Percentiles rank a stretch among this genome's conserved stretches.
phyloP scores from a whole-genome alignment of 2,888 invertebrate species.

The Dynastes grantii region DNA sequence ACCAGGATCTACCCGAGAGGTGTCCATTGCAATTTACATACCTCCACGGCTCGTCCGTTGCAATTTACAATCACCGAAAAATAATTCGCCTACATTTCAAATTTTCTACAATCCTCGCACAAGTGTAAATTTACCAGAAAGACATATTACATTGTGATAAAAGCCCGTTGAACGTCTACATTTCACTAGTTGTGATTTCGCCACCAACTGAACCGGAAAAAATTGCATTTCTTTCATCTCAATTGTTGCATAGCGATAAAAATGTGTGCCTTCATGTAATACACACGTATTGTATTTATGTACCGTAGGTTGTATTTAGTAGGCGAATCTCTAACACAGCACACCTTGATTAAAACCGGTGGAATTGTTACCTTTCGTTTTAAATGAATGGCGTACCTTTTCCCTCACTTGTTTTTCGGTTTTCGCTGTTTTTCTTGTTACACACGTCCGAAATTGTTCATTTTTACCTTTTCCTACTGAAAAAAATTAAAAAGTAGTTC shows the following conservation, averaged over 20 bases:
- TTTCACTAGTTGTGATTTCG: conserved; percentile 19
- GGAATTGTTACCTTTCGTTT: conserved; percentile 30
- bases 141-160: conserved; percentile 16
- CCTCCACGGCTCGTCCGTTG: too few relatives aligned
- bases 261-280: not conserved
- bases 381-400: not conserved
- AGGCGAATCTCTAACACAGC: conserved; percentile 10
- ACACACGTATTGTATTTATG: not conserved
- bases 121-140: not conserved
- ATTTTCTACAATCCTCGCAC: not conserved
- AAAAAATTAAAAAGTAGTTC: not conserved
- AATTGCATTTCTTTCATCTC: conserved; percentile 38
- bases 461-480: not conserved
- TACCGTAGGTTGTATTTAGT: not conserved
- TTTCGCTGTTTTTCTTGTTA: conserved; percentile 19
- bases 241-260: conserved; percentile 12
- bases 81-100: not conserved
- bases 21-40: too few relatives aligned
- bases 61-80: not conserved
- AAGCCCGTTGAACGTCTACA: conserved; percentile 16
- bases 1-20: too few relatives aligned
- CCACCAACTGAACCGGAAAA: conserved; percentile 4
- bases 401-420: conserved; percentile 1
- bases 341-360: conserved; percentile 34
- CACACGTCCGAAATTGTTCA: conserved; percentile 20